These are phyloP conservation scores for Amphiprion percula DNA, from an alignment of 2,113 vertebrate species.

Conservation along the genomic window DNA sequence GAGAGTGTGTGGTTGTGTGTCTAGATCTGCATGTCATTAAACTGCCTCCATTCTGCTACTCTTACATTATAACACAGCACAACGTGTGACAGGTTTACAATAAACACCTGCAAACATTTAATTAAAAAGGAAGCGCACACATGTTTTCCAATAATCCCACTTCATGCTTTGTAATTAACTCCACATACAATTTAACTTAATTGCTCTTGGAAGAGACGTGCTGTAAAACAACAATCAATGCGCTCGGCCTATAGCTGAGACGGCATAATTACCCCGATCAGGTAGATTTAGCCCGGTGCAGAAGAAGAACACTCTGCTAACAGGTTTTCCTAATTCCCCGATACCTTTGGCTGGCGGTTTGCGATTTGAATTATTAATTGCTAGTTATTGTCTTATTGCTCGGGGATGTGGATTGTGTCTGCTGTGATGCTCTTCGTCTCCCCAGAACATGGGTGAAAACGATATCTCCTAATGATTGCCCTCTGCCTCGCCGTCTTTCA, in stretches of 20 bases:
- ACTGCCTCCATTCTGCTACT: conserved; percentile 18
- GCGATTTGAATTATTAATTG: conserved; percentile 75
- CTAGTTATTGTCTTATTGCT: conserved; percentile 70
- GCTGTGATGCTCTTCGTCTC: conserved; percentile 63
- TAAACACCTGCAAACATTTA: conserved; percentile 49
- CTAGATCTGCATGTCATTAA: conserved; percentile 8
- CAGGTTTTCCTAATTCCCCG: conserved; percentile 38
- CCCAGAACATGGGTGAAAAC: conserved; percentile 82
- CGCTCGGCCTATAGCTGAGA: conserved; percentile 24
- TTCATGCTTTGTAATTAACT: conserved; percentile 59
- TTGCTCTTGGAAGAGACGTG: conserved; percentile 32
- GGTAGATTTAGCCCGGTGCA: conserved; percentile 17
- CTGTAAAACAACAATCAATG: conserved; percentile 44
- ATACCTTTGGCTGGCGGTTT: conserved; percentile 36
- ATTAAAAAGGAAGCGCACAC: conserved; percentile 32
- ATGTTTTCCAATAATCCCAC: conserved; percentile 51
- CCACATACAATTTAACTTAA: conserved; percentile 40
- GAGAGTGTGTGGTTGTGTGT: not conserved
- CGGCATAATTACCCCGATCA: conserved; percentile 42
- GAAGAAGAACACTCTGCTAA: conserved; percentile 8
- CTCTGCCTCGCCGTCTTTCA: conserved; percentile 80
- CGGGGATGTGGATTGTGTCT: conserved; percentile 61
- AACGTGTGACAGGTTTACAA: conserved; percentile 50
- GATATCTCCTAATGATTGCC: conserved; percentile 87
- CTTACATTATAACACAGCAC: conserved; percentile 4